Evolutionary conservation across 2,797 vertebrate genomes (phyloP).

Genomic region (Hippopotamyrus pictus): DNA sequence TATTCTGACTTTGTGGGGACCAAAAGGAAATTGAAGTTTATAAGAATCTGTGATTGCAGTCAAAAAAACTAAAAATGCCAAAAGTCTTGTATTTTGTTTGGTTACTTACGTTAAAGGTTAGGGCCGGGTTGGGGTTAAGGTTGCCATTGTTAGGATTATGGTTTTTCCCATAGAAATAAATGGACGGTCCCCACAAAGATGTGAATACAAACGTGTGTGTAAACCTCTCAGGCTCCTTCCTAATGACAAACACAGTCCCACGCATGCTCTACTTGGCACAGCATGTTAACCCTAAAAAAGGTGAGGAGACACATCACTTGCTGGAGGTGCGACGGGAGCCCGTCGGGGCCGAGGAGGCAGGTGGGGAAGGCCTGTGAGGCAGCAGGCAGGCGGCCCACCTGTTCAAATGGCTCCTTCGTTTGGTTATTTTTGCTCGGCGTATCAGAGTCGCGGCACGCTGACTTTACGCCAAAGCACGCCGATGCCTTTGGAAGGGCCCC

Average conservation of each 20-base stretch:
- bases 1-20: not conserved
- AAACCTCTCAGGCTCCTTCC: not conserved
- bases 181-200: not conserved
- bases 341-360: not conserved
- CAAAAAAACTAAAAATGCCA: not conserved
- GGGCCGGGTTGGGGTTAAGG: not conserved
- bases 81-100: not conserved
- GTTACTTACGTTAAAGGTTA: not conserved
- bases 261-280: not conserved
- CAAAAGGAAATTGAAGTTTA: not conserved
- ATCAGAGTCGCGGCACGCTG: not conserved
- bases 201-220: not conserved
- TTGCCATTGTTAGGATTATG: not conserved
- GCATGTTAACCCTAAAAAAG: not conserved
- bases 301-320: not conserved
- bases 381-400: not conserved
- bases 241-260: not conserved
- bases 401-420: not conserved
- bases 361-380: not conserved
- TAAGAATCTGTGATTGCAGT: not conserved
- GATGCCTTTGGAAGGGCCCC: not conserved
- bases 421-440: not conserved
- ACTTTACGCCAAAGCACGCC: not conserved
- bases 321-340: not conserved
- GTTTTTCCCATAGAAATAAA: not conserved